Percentiles rank a stretch among this genome's conserved stretches.
phyloP scores from a whole-genome alignment of 2,113 vertebrate species.

The Sula dactylatra region DNA sequence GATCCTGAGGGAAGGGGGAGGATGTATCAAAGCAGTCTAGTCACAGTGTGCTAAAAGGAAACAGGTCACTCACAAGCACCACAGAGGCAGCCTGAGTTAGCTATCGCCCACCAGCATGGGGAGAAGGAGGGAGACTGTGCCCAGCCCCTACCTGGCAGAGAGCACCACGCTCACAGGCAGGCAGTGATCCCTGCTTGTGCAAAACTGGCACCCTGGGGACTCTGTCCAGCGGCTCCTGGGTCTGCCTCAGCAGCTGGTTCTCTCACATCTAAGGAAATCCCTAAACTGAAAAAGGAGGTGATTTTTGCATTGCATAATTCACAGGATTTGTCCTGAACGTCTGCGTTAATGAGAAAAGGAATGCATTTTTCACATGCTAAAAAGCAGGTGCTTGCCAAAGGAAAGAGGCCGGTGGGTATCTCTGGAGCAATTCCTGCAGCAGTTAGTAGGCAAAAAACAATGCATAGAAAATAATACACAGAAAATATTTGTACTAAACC shows the following conservation, averaged over 20 bases:
- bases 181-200: neutral
- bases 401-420: neutral
- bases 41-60: too few relatives aligned
- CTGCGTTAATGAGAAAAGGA: neutral
- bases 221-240: neutral
- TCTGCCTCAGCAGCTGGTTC: neutral
- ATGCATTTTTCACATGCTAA: neutral
- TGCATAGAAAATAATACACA: neutral
- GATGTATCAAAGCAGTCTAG: neutral
- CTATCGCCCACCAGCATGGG: rapidly evolving
- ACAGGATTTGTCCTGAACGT: rapidly evolving
- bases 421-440: neutral
- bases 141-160: neutral
- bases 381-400: neutral
- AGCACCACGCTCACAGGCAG: neutral
- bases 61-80: rapidly evolving
- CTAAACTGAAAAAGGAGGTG: neutral
- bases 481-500: neutral
- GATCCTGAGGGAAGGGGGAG: neutral
- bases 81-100: neutral
- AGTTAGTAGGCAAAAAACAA: neutral
- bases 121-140: neutral
- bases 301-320: neutral
- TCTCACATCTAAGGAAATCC: neutral
- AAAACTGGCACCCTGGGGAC: neutral